Evolutionary conservation across 2,888 invertebrate genomes (phyloP).

Genomic region (Shargacucullia verbasci): DNA sequence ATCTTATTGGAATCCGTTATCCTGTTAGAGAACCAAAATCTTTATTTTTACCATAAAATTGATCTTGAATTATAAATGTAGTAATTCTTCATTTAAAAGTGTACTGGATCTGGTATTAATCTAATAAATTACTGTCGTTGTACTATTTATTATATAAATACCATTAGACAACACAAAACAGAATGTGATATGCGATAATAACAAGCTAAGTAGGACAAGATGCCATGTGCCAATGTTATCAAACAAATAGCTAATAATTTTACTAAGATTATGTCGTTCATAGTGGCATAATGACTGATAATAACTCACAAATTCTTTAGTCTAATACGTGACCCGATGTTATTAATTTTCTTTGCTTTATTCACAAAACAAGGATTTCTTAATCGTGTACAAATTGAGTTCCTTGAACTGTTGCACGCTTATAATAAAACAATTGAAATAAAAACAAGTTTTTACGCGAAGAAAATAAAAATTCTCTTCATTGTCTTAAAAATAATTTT

Average conservation of each 20-base stretch:
- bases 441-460: constrained; percentile 7
- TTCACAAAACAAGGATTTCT: constrained; percentile 5
- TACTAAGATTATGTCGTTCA: constrained; percentile 20
- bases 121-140: background rate
- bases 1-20: constrained; percentile 2
- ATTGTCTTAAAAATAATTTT: constrained; percentile 14
- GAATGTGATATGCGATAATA: background rate
- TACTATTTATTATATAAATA: background rate
- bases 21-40: too few relatives aligned
- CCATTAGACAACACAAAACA: background rate
- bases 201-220: constrained; percentile 29
- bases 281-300: constrained; percentile 35
- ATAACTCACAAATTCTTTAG: background rate
- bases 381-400: constrained; percentile 3
- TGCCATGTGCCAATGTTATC: constrained; percentile 29
- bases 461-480: background rate
- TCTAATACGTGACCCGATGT: constrained; percentile 13
- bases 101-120: too few relatives aligned
- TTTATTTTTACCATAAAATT: too few relatives aligned
- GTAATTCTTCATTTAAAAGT: too few relatives aligned
- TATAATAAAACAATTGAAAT: constrained; percentile 12
- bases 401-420: constrained; percentile 27
- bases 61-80: too few relatives aligned
- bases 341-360: background rate
- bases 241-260: constrained; percentile 24